Evolutionary conservation across 2,113 vertebrate species (phyloP).

Genomic region (Sapajus apella): DNA sequence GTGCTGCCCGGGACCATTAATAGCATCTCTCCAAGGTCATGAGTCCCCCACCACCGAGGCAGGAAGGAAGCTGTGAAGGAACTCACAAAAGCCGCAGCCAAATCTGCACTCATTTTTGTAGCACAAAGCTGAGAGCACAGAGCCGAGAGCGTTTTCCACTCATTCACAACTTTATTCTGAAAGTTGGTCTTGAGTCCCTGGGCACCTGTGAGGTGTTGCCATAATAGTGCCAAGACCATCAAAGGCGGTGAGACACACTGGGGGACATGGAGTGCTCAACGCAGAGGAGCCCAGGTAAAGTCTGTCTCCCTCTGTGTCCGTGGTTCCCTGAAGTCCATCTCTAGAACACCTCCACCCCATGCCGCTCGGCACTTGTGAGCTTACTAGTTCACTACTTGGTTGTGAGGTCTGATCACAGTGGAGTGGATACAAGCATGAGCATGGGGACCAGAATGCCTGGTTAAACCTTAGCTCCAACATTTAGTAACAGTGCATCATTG

Average conservation of each 20-base stretch:
- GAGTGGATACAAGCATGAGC: fast-evolving
- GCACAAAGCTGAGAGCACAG: not conserved
- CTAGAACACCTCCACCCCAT: fast-evolving
- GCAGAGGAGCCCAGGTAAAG: not conserved
- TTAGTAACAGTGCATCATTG: not conserved
- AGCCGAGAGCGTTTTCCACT: not conserved
- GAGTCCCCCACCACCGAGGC: fast-evolving
- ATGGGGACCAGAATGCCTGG: not conserved
- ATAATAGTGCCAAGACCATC: not conserved
- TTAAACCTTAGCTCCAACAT: not conserved
- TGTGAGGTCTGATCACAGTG: fast-evolving
- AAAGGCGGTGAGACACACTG: not conserved
- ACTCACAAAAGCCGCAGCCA: fast-evolving
- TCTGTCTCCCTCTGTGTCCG: fast-evolving
- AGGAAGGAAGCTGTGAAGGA: not conserved
- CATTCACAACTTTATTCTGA: no score
- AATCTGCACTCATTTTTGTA: fast-evolving
- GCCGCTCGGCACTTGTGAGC: not conserved
- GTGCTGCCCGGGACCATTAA: fast-evolving
- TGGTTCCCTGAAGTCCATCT: not conserved
- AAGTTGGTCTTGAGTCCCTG: not conserved
- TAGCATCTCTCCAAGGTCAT: not conserved
- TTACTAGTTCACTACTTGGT: fast-evolving
- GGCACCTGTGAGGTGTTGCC: fast-evolving
- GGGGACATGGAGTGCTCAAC: not conserved